These are phyloP conservation scores for Terrapene triunguis DNA, from an alignment of 2,113 vertebrate genomes.

Conservation along the genomic window DNA sequence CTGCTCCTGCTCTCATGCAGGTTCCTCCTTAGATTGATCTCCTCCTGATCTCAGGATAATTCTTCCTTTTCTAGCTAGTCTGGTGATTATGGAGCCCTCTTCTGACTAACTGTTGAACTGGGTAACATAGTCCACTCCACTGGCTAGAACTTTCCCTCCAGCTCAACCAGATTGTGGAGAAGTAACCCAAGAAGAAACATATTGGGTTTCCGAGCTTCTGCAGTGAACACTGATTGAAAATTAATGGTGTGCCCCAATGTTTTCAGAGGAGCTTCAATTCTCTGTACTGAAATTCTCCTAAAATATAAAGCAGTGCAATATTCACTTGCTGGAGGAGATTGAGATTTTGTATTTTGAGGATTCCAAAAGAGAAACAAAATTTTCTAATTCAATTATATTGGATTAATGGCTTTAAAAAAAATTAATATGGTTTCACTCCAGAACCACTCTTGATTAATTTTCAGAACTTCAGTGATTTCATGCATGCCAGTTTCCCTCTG, in stretches of 20 bases:
- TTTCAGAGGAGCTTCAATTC: not conserved
- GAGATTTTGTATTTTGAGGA: not conserved
- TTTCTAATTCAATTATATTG: not conserved
- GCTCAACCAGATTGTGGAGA: not conserved
- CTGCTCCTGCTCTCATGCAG: not conserved
- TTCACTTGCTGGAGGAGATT: not conserved
- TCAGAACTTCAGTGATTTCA: not conserved
- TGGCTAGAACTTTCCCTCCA: not conserved
- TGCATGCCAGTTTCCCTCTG: not conserved
- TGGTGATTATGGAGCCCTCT: not conserved
- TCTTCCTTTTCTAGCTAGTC: not conserved
- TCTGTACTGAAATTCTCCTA: not conserved
- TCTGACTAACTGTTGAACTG: not conserved
- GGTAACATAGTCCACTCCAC: not conserved
- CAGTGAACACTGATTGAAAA: slow-evolving; percentile 7
- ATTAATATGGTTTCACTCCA: not conserved
- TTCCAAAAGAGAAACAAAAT: not conserved
- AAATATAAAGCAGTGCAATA: not conserved
- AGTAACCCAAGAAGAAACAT: not conserved
- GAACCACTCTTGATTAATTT: not conserved
- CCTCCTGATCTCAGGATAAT: too few species aligned
- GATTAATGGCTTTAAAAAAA: not conserved
- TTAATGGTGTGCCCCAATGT: not conserved
- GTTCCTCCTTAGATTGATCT: not conserved
- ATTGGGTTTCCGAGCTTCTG: not conserved